Conservation (phyloP, 2,797 vertebrate species). For the Molothrus ater region DNA sequence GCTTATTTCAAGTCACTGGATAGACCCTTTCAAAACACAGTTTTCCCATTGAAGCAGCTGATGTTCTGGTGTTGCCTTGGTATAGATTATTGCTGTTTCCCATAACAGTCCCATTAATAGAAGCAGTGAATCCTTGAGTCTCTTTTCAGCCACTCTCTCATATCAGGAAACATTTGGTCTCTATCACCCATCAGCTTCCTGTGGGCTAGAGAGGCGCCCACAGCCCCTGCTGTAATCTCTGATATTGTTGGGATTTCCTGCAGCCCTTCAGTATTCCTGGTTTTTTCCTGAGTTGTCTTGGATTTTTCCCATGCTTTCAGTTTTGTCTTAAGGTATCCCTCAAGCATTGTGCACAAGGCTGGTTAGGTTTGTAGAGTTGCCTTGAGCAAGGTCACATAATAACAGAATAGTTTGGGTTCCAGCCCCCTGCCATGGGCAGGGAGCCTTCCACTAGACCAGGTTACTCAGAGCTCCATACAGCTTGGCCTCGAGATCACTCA, state of each 20-base stretch:
- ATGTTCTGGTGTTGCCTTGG: background rate
- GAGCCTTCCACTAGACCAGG: background rate
- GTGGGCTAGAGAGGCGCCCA: constrained; percentile 35
- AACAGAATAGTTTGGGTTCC: background rate
- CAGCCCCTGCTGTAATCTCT: constrained; percentile 36
- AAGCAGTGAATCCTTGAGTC: background rate
- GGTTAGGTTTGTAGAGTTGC: background rate
- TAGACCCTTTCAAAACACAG: background rate
- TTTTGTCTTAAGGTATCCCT: background rate
- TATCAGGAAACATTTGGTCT: constrained; percentile 29
- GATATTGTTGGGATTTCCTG: constrained; percentile 60
- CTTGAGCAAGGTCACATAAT: background rate
- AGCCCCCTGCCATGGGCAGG: fast-evolving
- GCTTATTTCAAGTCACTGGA: background rate
- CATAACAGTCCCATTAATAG: background rate
- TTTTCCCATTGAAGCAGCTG: background rate
- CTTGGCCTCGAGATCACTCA: background rate
- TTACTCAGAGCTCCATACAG: background rate
- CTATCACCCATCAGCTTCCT: constrained; percentile 41
- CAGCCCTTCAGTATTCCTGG: background rate
- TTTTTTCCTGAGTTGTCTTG: background rate
- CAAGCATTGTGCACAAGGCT: background rate
- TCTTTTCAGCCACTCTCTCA: background rate
- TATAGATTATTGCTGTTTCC: background rate
- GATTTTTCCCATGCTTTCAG: constrained; percentile 16